A percentile compares a stretch with the other conserved stretches of the same genome.
phyloP scores from a whole-genome alignment of 2,888 invertebrate genomes.

The Acanthacorydalis orientalis region DNA sequence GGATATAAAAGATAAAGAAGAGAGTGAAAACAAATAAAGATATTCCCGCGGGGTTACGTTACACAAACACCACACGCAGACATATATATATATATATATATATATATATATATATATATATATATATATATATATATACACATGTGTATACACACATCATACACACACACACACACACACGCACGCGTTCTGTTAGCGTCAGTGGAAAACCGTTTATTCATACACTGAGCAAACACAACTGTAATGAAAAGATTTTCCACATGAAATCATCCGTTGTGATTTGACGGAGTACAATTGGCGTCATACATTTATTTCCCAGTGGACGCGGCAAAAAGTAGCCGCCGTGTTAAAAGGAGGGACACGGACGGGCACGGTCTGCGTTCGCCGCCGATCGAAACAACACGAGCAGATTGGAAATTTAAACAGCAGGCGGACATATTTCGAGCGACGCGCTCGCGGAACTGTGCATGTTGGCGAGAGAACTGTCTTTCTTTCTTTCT shows the following conservation, averaged over 20 bases:
- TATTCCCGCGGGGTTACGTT: neutral
- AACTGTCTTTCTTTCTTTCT: too few species aligned
- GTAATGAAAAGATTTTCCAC: conserved; percentile 24
- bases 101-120: too few species aligned
- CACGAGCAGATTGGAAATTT: too few species aligned
- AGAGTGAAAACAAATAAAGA: too few species aligned
- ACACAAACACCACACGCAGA: neutral
- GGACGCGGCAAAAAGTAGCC: neutral
- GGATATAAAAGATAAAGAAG: too few species aligned
- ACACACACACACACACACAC: neutral
- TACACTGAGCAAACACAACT: conserved; percentile 1
- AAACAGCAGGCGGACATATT: too few species aligned
- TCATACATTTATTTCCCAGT: neutral
- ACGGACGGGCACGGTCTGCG: neutral
- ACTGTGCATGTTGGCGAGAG: too few species aligned
- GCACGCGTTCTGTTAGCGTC: neutral
- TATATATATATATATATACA: too few species aligned
- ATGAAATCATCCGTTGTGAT: conserved; percentile 22
- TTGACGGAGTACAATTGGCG: neutral
- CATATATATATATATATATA: neutral
- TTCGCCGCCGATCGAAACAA: neutral
- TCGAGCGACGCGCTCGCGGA: too few species aligned
- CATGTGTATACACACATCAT: neutral
- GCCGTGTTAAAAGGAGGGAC: neutral
- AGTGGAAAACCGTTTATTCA: neutral